phyloP scores from a whole-genome alignment of 2,797 vertebrate species.

The Pantherophis vulpinus region DNA sequence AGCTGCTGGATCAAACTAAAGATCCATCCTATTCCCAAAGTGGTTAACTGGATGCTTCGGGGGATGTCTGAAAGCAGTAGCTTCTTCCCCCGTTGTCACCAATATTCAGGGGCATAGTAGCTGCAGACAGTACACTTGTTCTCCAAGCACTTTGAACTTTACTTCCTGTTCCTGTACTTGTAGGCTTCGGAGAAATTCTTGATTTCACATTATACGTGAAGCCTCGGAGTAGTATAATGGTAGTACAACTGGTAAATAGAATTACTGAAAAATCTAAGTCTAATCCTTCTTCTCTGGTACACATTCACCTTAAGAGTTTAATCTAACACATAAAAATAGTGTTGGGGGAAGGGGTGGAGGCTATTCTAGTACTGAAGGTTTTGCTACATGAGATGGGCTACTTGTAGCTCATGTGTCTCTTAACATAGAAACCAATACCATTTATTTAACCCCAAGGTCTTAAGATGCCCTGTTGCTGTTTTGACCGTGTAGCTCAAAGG shows the following conservation, averaged over 20 bases:
- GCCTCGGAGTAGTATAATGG: slow-evolving; percentile 55
- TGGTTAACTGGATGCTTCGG: not conserved
- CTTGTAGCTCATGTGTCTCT: slow-evolving; percentile 49
- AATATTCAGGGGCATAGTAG: not conserved
- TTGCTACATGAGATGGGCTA: slow-evolving; percentile 55
- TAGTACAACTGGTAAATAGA: slow-evolving; percentile 56
- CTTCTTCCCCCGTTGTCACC: not conserved
- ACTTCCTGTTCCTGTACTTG: slow-evolving; percentile 39
- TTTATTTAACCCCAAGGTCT: slow-evolving; percentile 43
- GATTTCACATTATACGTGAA: slow-evolving; percentile 70
- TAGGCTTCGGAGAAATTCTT: slow-evolving; percentile 39
- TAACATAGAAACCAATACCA: slow-evolving; percentile 41
- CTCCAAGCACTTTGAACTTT: not conserved
- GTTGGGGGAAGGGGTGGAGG: slow-evolving; percentile 49
- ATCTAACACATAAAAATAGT: slow-evolving; percentile 46
- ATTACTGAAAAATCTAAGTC: slow-evolving; percentile 48
- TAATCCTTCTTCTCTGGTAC: slow-evolving; percentile 45
- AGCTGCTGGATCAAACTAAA: not conserved
- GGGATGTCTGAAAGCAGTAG: not conserved
- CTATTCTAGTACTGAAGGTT: slow-evolving; percentile 35
- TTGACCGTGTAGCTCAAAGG: slow-evolving; percentile 35
- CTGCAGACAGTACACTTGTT: not conserved
- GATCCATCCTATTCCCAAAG: not conserved
- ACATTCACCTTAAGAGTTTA: slow-evolving; percentile 52
- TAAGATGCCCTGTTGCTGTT: slow-evolving; percentile 48